Evolutionary conservation across 1,140 invertebrate species (phyloP).

Genomic region (Pseudomyrmex concolor): DNA sequence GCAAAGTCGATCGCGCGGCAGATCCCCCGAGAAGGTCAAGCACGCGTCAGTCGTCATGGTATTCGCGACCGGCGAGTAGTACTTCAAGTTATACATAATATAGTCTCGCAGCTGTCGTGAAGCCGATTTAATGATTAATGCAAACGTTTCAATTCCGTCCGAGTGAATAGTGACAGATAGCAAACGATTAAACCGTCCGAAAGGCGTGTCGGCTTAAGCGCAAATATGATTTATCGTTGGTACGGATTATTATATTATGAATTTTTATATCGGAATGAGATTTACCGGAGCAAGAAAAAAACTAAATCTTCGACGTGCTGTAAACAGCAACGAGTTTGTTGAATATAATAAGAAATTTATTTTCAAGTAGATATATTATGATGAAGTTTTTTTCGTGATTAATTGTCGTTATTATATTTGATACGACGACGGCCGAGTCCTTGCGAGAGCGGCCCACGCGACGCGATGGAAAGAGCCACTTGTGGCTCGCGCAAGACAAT

Average conservation of each 20-base stretch:
- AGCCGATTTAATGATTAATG: slow-evolving; percentile 56
- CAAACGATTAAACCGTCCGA: slow-evolving; percentile 23
- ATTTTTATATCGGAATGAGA: background rate
- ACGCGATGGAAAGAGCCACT: slow-evolving; percentile 46
- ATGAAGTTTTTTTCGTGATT: slow-evolving; percentile 23
- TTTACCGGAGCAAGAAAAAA: background rate
- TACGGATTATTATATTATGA: slow-evolving; percentile 20
- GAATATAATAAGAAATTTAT: no score
- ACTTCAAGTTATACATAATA: slow-evolving; percentile 7
- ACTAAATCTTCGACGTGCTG: background rate
- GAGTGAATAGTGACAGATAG: slow-evolving; percentile 33
- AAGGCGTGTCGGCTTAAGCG: slow-evolving; percentile 31
- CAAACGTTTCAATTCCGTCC: slow-evolving; percentile 58
- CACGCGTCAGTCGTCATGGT: slow-evolving; percentile 42
- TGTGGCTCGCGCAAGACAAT: slow-evolving; percentile 48
- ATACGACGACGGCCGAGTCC: slow-evolving; percentile 28
- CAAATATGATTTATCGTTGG: slow-evolving; percentile 37
- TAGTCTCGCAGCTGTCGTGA: slow-evolving; percentile 14
- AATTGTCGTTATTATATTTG: slow-evolving; percentile 60
- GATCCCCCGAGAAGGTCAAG: slow-evolving; percentile 57
- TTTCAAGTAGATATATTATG: background rate
- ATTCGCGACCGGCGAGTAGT: slow-evolving; percentile 17
- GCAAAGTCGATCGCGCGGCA: slow-evolving; percentile 27
- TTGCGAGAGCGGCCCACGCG: slow-evolving; percentile 56
- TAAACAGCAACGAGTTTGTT: background rate